Evolutionary conservation across 2,797 vertebrate genomes (phyloP).

Genomic region (Synanceia verrucosa): DNA sequence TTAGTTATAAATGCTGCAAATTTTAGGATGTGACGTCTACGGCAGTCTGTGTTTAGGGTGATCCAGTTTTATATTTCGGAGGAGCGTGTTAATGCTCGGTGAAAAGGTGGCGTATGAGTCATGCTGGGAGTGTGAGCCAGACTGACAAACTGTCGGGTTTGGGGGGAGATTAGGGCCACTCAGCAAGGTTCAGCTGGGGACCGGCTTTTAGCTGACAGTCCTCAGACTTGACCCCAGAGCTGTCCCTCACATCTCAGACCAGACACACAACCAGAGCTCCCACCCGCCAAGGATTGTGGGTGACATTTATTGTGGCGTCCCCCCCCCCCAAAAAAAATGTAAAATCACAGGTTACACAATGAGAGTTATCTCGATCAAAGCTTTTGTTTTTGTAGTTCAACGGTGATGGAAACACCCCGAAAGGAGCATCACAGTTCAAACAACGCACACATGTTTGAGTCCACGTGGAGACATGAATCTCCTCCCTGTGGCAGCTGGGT

Average conservation of each 20-base stretch:
- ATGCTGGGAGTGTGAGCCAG: slow-evolving; percentile 23
- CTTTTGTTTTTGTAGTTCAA: background rate
- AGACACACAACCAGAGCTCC: slow-evolving; percentile 35
- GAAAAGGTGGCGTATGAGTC: slow-evolving; percentile 46
- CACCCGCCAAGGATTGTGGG: slow-evolving; percentile 19
- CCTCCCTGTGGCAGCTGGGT: slow-evolving; percentile 16
- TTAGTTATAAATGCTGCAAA: background rate
- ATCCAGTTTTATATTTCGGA: background rate
- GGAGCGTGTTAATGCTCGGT: slow-evolving; percentile 21
- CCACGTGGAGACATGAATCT: slow-evolving; percentile 6
- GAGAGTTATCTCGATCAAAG: background rate
- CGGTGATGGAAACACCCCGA: background rate
- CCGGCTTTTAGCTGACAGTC: slow-evolving; percentile 32
- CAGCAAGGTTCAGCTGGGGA: slow-evolving; percentile 50
- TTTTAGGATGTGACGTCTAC: background rate
- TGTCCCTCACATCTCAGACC: slow-evolving; percentile 59
- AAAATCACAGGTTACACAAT: slow-evolving; percentile 9
- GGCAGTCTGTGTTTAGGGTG: background rate
- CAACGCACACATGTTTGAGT: background rate
- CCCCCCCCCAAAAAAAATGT: background rate
- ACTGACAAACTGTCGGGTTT: slow-evolving; percentile 45
- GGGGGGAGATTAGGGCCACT: slow-evolving; percentile 17
- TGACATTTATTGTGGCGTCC: slow-evolving; percentile 37
- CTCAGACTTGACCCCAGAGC: slow-evolving; percentile 53
- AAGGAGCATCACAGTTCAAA: background rate